Evolutionary conservation across 2,797 vertebrate genomes (phyloP).

Genomic region (Gorsachius magnificus): DNA sequence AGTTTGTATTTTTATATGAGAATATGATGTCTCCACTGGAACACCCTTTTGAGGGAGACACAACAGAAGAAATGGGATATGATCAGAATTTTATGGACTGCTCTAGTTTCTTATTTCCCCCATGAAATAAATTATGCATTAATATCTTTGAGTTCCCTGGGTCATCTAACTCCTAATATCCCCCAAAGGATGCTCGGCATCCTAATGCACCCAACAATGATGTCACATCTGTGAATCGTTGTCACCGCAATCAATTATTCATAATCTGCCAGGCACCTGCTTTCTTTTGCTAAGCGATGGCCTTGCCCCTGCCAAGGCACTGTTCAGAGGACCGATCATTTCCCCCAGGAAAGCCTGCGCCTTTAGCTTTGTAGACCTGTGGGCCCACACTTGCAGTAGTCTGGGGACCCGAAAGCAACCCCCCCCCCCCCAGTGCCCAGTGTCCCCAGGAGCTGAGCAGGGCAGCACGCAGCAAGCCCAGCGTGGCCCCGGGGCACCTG

Average conservation of each 20-base stretch:
- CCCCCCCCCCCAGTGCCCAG: accelerated
- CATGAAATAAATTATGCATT: neutral
- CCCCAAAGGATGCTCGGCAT: neutral
- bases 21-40: neutral
- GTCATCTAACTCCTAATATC: neutral
- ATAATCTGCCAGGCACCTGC: neutral
- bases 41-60: neutral
- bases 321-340: accelerated
- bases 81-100: neutral
- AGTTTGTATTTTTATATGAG: neutral
- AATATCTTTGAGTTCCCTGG: neutral
- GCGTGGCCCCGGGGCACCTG: accelerated
- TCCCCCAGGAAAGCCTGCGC: neutral
- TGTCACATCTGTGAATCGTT: neutral
- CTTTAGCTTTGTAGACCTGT: neutral
- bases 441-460: neutral
- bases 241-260: constrained; percentile 2
- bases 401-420: neutral
- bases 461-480: neutral
- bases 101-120: neutral
- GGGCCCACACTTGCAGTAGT: neutral
- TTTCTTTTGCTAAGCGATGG: neutral
- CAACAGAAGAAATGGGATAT: neutral
- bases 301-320: neutral
- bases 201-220: neutral